Conservation (phyloP, 1,140 invertebrate genomes). For the Psix sp. region DNA sequence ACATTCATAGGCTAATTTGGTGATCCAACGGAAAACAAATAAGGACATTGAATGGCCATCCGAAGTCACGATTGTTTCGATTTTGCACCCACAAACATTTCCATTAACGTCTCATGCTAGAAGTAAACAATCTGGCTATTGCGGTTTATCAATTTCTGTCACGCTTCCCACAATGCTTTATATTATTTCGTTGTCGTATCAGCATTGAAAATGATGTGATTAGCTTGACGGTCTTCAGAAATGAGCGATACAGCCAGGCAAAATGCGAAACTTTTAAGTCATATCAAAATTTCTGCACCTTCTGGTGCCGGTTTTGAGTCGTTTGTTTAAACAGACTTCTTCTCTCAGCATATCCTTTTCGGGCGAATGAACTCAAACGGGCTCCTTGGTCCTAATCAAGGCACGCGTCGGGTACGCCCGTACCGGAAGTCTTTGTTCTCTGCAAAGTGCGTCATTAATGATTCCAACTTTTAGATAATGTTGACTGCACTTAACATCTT, state of each 20-base stretch:
- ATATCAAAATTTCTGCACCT: slow-evolving; percentile 52
- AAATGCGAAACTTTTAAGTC: slow-evolving; percentile 13
- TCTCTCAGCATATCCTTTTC: slow-evolving; percentile 24
- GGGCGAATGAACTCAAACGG: no score
- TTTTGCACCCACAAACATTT: no score
- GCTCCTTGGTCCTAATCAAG: no score
- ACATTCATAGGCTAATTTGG: slow-evolving; percentile 59
- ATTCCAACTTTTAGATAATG: slow-evolving; percentile 51
- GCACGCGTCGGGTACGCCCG: no score
- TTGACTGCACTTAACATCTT: slow-evolving; percentile 54
- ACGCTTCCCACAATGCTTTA: slow-evolving; percentile 13
- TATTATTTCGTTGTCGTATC: slow-evolving; percentile 44
- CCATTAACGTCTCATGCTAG: slow-evolving; percentile 12
- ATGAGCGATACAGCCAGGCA: background rate
- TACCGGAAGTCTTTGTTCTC: slow-evolving; percentile 24
- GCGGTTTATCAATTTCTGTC: background rate
- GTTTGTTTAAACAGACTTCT: slow-evolving; percentile 16
- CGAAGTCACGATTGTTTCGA: slow-evolving; percentile 34
- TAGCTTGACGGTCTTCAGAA: slow-evolving; percentile 20
- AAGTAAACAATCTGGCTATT: background rate
- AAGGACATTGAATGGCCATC: slow-evolving; percentile 51
- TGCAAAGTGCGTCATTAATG: slow-evolving; percentile 49
- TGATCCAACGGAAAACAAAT: slow-evolving; percentile 47
- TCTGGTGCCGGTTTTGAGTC: no score
- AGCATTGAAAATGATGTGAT: slow-evolving; percentile 56